These are phyloP conservation scores for Entelurus aequoreus DNA, from an alignment of 2,113 vertebrate genomes.

Conservation along the genomic window DNA sequence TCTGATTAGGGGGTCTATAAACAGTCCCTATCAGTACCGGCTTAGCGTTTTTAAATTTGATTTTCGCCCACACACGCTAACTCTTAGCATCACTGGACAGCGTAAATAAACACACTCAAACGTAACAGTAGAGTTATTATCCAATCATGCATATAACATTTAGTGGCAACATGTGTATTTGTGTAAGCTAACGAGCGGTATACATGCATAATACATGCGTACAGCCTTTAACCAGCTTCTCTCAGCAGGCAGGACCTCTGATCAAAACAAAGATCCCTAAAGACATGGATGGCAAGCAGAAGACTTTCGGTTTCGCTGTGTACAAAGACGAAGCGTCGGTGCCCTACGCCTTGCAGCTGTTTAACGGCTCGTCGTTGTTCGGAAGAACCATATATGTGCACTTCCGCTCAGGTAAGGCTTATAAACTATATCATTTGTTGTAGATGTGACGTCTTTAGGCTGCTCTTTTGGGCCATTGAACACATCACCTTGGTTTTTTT, in stretches of 20 bases:
- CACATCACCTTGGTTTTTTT: too few species aligned
- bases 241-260: slow-evolving; percentile 86
- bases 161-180: too few species aligned
- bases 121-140: background rate
- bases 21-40: too few species aligned
- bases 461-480: too few species aligned
- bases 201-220: background rate
- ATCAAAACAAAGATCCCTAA: slow-evolving; percentile 90
- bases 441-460: too few species aligned
- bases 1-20: too few species aligned
- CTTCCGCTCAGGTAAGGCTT: slow-evolving; percentile 82
- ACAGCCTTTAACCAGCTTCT: background rate
- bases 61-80: too few species aligned
- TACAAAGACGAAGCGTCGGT: slow-evolving; percentile 93
- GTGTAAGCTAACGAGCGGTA: too few species aligned
- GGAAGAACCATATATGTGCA: slow-evolving; percentile 87
- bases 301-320: slow-evolving; percentile 92
- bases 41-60: too few species aligned
- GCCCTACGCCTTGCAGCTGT: slow-evolving; percentile 84
- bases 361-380: slow-evolving; percentile 82
- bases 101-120: background rate
- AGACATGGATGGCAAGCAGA: slow-evolving; percentile 85
- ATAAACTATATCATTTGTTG: background rate
- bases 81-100: background rate
- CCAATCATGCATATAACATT: too few species aligned